A percentile compares a stretch with the other conserved stretches of the same genome.
Conservation (phyloP, 2,113 vertebrate species). For the Formicarius rufipectus region DNA sequence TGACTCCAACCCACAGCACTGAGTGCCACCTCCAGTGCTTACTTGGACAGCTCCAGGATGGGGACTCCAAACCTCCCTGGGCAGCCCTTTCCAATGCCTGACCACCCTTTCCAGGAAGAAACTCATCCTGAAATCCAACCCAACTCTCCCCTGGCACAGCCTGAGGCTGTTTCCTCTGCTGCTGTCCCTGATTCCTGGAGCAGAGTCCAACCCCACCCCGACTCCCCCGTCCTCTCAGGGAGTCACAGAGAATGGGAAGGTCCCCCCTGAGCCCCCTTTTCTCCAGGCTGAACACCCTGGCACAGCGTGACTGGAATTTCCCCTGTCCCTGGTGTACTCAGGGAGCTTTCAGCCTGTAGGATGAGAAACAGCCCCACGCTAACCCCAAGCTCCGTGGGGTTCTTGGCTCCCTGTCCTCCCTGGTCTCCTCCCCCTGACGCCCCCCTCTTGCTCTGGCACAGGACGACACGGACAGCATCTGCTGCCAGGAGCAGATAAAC, state of each 20-base stretch:
- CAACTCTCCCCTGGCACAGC: neutral
- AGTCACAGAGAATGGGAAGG: neutral
- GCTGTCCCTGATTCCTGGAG: neutral
- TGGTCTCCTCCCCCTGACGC: neutral
- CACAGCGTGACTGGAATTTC: neutral
- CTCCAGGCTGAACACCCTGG: neutral
- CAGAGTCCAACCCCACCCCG: neutral
- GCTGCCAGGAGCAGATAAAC: conserved; percentile 89
- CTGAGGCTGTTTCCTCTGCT: neutral
- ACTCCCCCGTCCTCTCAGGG: neutral
- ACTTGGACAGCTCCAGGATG: neutral
- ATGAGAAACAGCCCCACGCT: accelerated
- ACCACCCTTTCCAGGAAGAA: neutral
- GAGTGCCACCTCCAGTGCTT: neutral
- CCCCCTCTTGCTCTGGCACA: conserved; percentile 43
- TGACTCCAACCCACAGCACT: neutral
- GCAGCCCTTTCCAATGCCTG: neutral
- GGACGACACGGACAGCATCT: conserved; percentile 80
- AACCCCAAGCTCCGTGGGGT: neutral
- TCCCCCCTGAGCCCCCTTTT: neutral
- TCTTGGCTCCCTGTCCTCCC: neutral
- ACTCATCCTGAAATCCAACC: neutral
- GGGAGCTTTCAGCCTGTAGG: neutral
- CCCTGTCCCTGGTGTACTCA: neutral
- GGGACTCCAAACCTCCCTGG: neutral